Base-by-base conservation (phyloP, 2,888 invertebrate species). In the Pammene aurita region DNA sequence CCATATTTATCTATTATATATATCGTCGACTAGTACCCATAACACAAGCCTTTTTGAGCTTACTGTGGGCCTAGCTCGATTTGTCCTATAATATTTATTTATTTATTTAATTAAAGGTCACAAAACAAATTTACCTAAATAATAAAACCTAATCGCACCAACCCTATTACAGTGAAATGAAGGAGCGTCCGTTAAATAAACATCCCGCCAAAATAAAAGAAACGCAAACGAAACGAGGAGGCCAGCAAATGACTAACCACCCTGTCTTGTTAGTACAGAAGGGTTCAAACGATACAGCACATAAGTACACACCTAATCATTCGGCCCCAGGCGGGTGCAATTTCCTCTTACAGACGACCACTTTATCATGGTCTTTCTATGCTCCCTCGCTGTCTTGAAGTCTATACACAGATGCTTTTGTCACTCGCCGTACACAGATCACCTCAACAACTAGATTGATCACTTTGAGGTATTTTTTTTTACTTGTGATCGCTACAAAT, bases 291-390 rank as follows among this genome's bases (percentile, higher is more conserved):
- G 74, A 68, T 75, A 72, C 73, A 73, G 72, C 69, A 74, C 72
- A 74, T 67, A 73, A 74, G 72, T 73, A 76, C 74, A 66, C 80
- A 80, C 77, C 80, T 80, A 82, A 82, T 82, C 77, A 82, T 83
- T 79, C 73, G 72, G 70, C 67, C 71, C 74, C 56, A 73, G 73
- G 74, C 75, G 73, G 74, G 70, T 73, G 77, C 79, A 81, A 81
- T 80, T 79, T 76, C 72, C 75, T 74, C 71, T 73, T 72, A 72
- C 69, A 71, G 56, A 58, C 42, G 66, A 70, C 84, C 78, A 78
- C 68, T 18, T 66, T 73, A 76, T 60, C 42, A 35, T 42, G 78
- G 74, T 16, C 78, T 64, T 35, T 54, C 50, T 26, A 4, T 2
- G 26, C 26, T 16, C 34, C 50, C 18, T 52, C 62, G 14, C 44